phyloP scores from a whole-genome alignment of 2,888 invertebrate species.

The Andrena fulva region DNA sequence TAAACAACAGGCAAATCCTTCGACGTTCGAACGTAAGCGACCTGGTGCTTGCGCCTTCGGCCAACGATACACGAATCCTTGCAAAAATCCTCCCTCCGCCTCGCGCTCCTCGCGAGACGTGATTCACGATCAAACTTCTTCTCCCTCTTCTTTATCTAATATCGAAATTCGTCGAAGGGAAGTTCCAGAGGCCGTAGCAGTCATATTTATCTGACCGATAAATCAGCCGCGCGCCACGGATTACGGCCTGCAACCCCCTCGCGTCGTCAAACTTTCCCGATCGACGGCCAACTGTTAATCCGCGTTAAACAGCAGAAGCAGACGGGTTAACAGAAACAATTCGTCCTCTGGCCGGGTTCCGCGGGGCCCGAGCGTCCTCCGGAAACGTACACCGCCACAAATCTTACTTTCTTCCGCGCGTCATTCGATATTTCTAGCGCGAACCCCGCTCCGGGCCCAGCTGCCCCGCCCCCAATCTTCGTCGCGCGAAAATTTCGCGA shows the following conservation, averaged over 20 bases:
- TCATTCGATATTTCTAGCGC: constrained; percentile 25
- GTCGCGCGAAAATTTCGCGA: constrained; percentile 26
- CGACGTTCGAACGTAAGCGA: constrained; percentile 41
- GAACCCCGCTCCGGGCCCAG: background rate
- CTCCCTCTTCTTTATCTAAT: constrained; percentile 9
- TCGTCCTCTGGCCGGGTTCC: constrained; percentile 1
- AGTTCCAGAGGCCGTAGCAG: constrained; percentile 24
- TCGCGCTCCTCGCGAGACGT: background rate
- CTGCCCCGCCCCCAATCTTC: background rate
- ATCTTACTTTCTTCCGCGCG: constrained; percentile 23
- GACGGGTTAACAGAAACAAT: background rate
- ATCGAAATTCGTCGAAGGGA: constrained; percentile 52
- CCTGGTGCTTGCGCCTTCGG: background rate
- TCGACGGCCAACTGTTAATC: constrained; percentile 40
- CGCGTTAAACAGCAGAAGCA: constrained; percentile 31
- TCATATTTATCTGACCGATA: constrained; percentile 35
- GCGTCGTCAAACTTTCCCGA: constrained; percentile 44
- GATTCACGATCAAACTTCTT: constrained; percentile 40
- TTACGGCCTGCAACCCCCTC: constrained; percentile 5
- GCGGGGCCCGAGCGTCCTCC: background rate
- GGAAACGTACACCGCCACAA: constrained; percentile 18
- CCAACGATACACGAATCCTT: constrained; percentile 17
- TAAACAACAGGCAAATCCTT: constrained; percentile 69
- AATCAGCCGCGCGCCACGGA: constrained; percentile 43
- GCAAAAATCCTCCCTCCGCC: constrained; percentile 18